Base-by-base conservation (phyloP, 1,140 invertebrate species). In the Drosophila nigromelanica region DNA sequence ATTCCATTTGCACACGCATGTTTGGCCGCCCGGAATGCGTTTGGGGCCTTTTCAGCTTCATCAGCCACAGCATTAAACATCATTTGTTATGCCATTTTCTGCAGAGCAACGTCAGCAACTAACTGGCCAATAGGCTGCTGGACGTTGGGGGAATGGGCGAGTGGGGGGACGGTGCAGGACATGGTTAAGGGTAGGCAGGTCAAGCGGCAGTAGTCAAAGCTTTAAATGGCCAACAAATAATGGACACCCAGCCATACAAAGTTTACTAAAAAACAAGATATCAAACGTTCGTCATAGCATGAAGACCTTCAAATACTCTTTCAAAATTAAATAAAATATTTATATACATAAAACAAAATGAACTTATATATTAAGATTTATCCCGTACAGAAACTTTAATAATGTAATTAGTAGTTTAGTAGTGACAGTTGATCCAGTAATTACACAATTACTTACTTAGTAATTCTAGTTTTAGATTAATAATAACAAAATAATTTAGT, bases 1-100 rank as follows among this genome's bases (percentile, higher is more conserved):
- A 71, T 77, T 64, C 73, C 69, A 76, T 73, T 82, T 83, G 69
- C 72, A 75, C 77, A 89, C 79, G 80, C 83, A 72, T 73, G 85
- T 73, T 87, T 89, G 58, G 47, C 67, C 72, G 63, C 66, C 70
- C 39, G 72, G 54, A 62, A 74, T 74, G 72, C 54, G 40, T 71
- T 80, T 52, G 56, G 30, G 56, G 73, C 73, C 80, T 80, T 89
- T 89, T 89, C 83, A 72, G 85, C 83, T 89, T 83, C 83, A 89
- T 89, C 80, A 89, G 85, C 69, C 85, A 80, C 73, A 72, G 73
- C 56, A 78, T 71, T 80, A 66, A 76, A 79, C 73, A 80, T 71
- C 70, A 72, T 79, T 79, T 78, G 76, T 78, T 78, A 72, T 78
- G 67, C 56, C 67, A 75, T 72, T 76, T 76, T 72, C 64, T 43